Conservation (phyloP, 2,797 vertebrate species). For the Iguana delicatissima region DNA sequence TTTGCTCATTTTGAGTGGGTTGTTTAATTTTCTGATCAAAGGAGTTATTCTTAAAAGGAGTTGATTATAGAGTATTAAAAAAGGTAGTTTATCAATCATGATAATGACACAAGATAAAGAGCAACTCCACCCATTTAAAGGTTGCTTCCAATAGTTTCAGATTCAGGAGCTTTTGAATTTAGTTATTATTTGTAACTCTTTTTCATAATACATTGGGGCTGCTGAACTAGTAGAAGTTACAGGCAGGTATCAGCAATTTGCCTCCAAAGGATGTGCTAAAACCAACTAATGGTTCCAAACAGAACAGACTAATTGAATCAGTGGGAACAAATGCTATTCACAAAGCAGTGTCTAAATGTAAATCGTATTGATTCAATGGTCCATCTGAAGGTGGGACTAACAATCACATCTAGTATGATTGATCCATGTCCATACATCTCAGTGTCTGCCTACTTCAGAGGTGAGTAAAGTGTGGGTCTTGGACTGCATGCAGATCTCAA, state of each 20-base stretch:
- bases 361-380: no score
- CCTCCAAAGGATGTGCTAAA: not conserved
- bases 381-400: no score
- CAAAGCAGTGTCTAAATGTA: no score
- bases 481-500: no score
- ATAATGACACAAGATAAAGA: constrained; percentile 33
- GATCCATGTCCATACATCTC: not conserved
- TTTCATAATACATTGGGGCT: not conserved
- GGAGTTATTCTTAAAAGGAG: constrained; percentile 31
- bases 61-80: constrained; percentile 40
- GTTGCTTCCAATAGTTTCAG: not conserved
- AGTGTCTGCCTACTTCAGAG: not conserved
- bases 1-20: constrained; percentile 45
- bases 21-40: constrained; percentile 55
- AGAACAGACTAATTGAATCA: no score
- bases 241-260: not conserved
- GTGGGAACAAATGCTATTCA: no score
- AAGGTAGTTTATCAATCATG: constrained; percentile 35
- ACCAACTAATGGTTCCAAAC: no score
- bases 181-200: not conserved
- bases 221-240: not conserved
- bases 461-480: no score
- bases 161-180: not conserved
- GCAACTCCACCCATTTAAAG: constrained; percentile 41
- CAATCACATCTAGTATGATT: no score